Conservation (phyloP, 1,140 invertebrate genomes). For the Homarus americanus region DNA sequence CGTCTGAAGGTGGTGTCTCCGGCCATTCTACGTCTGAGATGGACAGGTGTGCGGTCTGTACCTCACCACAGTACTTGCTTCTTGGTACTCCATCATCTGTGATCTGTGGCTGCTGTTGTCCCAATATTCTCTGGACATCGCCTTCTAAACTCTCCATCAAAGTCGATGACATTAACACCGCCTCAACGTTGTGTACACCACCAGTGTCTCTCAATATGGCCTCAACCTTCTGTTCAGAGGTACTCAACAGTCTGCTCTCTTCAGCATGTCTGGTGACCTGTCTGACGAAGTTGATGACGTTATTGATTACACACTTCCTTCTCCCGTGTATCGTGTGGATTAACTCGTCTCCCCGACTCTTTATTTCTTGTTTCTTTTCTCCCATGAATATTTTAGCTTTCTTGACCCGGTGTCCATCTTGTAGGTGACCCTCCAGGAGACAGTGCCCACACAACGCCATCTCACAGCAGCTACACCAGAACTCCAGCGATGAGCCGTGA, state of each 20-base stretch:
- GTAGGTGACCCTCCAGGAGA: neutral
- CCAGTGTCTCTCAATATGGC: neutral
- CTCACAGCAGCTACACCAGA: constrained; percentile 11
- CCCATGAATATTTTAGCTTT: neutral
- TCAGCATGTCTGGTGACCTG: neutral
- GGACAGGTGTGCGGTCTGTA: neutral
- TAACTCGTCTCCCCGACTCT: neutral
- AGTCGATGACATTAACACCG: neutral
- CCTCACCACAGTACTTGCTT: neutral
- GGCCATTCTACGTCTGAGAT: neutral
- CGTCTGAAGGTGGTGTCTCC: neutral
- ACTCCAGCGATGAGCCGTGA: constrained; percentile 7
- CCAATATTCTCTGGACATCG: neutral
- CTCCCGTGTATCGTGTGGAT: neutral
- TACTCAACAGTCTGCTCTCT: neutral
- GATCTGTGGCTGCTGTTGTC: no score
- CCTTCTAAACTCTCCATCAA: neutral
- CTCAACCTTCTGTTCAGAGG: neutral
- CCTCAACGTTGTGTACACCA: neutral
- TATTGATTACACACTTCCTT: neutral
- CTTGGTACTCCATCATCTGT: neutral
- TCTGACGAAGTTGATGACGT: neutral
- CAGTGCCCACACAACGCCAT: constrained; percentile 13
- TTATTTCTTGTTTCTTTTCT: neutral
- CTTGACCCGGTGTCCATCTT: neutral